These are phyloP conservation scores for Sphecodes monilicornis DNA, from an alignment of 2,888 invertebrate species.

Conservation along the genomic window DNA sequence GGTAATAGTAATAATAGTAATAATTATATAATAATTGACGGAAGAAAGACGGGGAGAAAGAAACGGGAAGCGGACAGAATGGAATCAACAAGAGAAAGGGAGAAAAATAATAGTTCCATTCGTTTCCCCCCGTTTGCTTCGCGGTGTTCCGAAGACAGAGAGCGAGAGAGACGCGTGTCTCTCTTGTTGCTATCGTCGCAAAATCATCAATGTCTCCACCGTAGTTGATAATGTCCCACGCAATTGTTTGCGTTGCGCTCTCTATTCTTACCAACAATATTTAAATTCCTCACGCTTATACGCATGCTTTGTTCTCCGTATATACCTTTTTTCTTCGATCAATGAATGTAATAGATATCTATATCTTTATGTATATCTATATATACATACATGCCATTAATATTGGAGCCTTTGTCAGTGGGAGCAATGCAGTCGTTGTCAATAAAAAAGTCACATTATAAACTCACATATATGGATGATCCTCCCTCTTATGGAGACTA, in stretches of 20 bases:
- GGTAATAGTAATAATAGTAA: conserved; percentile 45
- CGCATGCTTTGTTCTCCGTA: conserved; percentile 58
- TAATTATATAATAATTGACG: conserved; percentile 40
- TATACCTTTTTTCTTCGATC: conserved; percentile 57
- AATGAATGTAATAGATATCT: conserved; percentile 60
- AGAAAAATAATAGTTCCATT: conserved; percentile 14
- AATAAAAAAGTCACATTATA: conserved; percentile 71
- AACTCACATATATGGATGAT: conserved; percentile 47
- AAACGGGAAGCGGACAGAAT: conserved; percentile 31
- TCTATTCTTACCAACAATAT: conserved; percentile 67
- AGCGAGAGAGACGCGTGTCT: not conserved
- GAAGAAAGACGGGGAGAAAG: conserved; percentile 38
- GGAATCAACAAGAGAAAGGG: conserved; percentile 30
- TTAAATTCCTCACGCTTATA: conserved; percentile 61
- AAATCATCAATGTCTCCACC: conserved; percentile 16
- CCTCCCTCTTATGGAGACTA: conserved; percentile 8
- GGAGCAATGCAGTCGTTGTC: conserved; percentile 80
- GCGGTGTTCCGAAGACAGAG: not conserved
- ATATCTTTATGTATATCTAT: conserved; percentile 68
- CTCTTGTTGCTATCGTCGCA: not conserved
- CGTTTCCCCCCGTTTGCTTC: conserved; percentile 28
- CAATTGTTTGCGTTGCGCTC: conserved; percentile 39
- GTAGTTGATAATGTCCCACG: conserved; percentile 59
- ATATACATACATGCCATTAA: conserved; percentile 72
- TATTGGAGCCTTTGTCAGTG: conserved; percentile 81